These are phyloP conservation scores for Enteromius trimaculatus DNA, from an alignment of 2,797 vertebrate genomes.

Conservation along the genomic window DNA sequence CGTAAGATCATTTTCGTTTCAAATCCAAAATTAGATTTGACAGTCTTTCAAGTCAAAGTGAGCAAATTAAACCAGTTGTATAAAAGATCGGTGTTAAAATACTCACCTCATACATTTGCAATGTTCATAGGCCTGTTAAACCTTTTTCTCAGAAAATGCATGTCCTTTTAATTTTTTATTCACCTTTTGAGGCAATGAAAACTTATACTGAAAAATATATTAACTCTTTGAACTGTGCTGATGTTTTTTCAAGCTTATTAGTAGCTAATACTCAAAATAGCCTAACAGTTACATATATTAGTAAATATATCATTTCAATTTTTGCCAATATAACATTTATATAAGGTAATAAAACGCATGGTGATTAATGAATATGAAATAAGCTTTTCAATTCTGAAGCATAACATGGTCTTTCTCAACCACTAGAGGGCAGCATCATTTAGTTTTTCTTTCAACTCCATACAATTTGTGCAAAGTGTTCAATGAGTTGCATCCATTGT, in stretches of 20 bases:
- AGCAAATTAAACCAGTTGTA: background rate
- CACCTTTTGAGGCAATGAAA: background rate
- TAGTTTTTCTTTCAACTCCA: slow-evolving; percentile 4
- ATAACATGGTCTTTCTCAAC: background rate
- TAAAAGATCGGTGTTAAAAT: background rate
- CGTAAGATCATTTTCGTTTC: background rate
- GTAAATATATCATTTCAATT: background rate
- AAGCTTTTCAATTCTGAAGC: background rate
- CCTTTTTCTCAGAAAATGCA: background rate
- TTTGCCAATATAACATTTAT: background rate
- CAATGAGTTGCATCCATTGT: background rate
- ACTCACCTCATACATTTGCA: background rate
- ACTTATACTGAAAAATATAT: background rate
- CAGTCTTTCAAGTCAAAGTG: background rate
- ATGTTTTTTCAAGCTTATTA: background rate
- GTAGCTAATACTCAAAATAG: background rate
- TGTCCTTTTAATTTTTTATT: background rate
- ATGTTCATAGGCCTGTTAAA: background rate
- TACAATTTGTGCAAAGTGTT: background rate
- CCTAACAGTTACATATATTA: background rate
- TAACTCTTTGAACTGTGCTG: background rate
- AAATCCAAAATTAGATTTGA: background rate
- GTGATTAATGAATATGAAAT: background rate
- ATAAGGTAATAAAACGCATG: background rate
- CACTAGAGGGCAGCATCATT: slow-evolving; percentile 41